phyloP scores from a whole-genome alignment of 2,797 vertebrate genomes.

The Yasuhikotakia modesta region DNA sequence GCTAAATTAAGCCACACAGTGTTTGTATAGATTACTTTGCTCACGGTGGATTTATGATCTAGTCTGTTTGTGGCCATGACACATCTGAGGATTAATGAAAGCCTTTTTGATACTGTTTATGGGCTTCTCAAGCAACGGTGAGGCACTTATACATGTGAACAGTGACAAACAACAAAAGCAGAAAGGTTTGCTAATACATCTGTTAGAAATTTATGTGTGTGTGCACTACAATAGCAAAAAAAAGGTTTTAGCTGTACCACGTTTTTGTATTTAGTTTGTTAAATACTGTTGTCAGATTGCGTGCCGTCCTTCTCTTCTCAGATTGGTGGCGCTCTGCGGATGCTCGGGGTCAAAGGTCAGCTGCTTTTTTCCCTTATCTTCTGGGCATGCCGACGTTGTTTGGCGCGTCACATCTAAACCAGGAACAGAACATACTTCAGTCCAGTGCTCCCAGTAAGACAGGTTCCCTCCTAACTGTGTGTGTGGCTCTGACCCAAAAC shows the following conservation, averaged over 20 bases:
- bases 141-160: not conserved
- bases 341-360: slow-evolving; percentile 74
- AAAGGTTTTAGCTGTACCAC: too few relatives aligned
- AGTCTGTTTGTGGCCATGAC: slow-evolving; percentile 4
- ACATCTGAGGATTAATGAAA: slow-evolving; percentile 10
- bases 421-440: slow-evolving; percentile 78
- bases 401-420: slow-evolving; percentile 80
- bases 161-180: too few relatives aligned
- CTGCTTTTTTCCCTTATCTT: slow-evolving; percentile 86
- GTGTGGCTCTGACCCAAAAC: not conserved
- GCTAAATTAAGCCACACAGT: not conserved
- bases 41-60: slow-evolving; percentile 11
- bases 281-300: not conserved
- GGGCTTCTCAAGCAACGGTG: not conserved
- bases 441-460: slow-evolving; percentile 78
- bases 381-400: slow-evolving; percentile 87
- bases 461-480: slow-evolving; percentile 62
- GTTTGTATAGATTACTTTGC: slow-evolving; percentile 15
- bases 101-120: not conserved
- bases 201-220: too few relatives aligned
- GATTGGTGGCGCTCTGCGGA: slow-evolving; percentile 90
- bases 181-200: too few relatives aligned
- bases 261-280: not conserved
- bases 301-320: slow-evolving; percentile 57
- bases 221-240: too few relatives aligned